phyloP scores from a whole-genome alignment of 2,888 invertebrate species.

The Zaprionus obscuricornis region DNA sequence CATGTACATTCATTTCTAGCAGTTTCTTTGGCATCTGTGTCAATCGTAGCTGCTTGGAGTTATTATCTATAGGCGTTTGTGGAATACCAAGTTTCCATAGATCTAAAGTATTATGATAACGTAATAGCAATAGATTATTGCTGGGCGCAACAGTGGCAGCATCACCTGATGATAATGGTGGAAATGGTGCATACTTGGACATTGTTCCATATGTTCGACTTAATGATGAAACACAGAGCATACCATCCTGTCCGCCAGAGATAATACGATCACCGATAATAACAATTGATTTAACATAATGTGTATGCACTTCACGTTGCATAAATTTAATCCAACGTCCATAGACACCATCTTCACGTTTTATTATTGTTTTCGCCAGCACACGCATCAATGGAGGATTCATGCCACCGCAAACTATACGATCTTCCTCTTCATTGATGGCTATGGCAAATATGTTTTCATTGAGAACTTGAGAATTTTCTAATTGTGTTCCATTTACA shows the following conservation, averaged over 20 bases:
- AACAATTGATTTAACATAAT: conserved; percentile 92
- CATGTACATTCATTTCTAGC: conserved; percentile 87
- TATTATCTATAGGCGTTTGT: neutral
- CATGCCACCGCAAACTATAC: conserved; percentile 91
- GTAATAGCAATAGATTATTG: conserved; percentile 86
- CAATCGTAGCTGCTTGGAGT: conserved; percentile 31
- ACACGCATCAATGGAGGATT: conserved; percentile 90
- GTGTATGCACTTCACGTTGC: conserved; percentile 91
- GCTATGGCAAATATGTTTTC: conserved; percentile 91
- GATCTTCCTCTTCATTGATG: conserved; percentile 88
- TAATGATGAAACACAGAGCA: conserved; percentile 88
- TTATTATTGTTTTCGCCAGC: conserved; percentile 87
- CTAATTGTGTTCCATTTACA: conserved; percentile 89
- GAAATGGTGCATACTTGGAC: conserved; percentile 89
- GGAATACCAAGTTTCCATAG: conserved; percentile 86
- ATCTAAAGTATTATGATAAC: conserved; percentile 87
- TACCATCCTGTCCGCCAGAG: conserved; percentile 92
- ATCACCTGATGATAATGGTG: too few species aligned
- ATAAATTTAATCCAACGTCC: conserved; percentile 92
- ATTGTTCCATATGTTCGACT: conserved; percentile 85
- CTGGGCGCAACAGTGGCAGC: conserved; percentile 84
- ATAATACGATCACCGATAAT: conserved; percentile 87
- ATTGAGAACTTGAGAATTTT: conserved; percentile 91
- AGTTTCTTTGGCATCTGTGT: conserved; percentile 87
- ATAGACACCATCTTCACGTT: conserved; percentile 84